phyloP scores from a whole-genome alignment of 2,113 vertebrate genomes.

The Podarcis cretensis region DNA sequence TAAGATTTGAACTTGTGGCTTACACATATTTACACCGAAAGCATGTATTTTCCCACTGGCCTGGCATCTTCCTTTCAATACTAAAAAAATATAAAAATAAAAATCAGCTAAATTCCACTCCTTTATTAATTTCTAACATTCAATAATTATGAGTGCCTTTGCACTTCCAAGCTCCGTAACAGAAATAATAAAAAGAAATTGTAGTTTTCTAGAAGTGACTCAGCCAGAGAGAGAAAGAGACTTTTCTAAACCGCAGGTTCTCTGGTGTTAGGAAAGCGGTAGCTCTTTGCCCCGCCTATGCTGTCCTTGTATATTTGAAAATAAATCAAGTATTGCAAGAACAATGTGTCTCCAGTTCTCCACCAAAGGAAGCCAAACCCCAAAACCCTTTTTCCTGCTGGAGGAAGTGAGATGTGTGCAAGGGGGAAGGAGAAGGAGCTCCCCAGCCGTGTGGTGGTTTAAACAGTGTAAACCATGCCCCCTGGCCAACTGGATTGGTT shows the following conservation, averaged over 20 bases:
- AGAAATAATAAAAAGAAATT: neutral
- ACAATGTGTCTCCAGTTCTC: neutral
- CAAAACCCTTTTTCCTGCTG: neutral
- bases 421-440: neutral
- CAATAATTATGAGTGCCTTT: too few species aligned
- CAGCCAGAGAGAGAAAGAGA: neutral
- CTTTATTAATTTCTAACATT: too few species aligned
- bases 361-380: neutral
- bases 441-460: too few species aligned
- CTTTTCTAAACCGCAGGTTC: neutral
- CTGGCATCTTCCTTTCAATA: too few species aligned
- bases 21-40: neutral
- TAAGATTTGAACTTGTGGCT: neutral
- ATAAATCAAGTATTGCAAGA: neutral
- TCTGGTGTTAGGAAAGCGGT: neutral
- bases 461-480: too few species aligned
- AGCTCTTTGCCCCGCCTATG: neutral
- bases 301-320: neutral
- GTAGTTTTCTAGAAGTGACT: neutral
- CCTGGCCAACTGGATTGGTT: too few species aligned
- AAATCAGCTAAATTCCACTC: too few species aligned
- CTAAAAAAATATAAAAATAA: too few species aligned
- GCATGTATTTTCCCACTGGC: too few species aligned
- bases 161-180: too few species aligned
- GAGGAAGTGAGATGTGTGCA: neutral